Base-by-base conservation (phyloP, 2,888 invertebrate genomes). In the Lithophane ornitopus region DNA sequence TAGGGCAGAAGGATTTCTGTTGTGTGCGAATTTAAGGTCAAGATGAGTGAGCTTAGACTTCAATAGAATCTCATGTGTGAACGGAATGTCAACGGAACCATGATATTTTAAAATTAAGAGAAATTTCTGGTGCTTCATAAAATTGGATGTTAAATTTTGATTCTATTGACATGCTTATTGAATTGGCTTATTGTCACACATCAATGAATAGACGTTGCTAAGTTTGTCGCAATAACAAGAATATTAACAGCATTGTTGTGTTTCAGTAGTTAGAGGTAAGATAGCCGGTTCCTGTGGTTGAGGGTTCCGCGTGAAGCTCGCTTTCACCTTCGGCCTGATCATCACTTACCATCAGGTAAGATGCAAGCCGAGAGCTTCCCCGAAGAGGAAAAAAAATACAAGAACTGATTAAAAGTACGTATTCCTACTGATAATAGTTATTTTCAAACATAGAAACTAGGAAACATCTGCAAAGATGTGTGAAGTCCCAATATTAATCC, bases 1-100 rank as follows among this genome's bases (percentile, higher is more conserved):
- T 80, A 41, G 65, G 62, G 66, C 34, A 52, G 52, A 63, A 63
- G 81, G 54, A 63, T 74, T 78, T 74, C 39, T 68, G 46, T 49
- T 81, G 44, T 65, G 8, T 16, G 16, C 41, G 14, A 70, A 39
- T 80, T 66, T 78, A 28, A 66, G 66, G 78, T 49, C 74, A 67
- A 56, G 75, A 44, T 74, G 49, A 54, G 66, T 39, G 34, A 80
- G 28, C 66, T 80, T 44, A 49, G 49, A 58, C n/a, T 58, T 77
- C 56, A 79, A 79, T 34, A 56, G 34, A 63, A 49, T 52, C 41
- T 49, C 2, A 56, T 62, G 26, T 72, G 44, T 72, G 44, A 71
- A 58, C 58, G 8, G 56, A 72, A 44, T 63, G 22, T 56, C 8
- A 12, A 58, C 12, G 16, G n/a, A 34, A 80, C 56, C 28, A 41